Percentiles rank a stretch among this genome's conserved stretches.
Conservation (phyloP, 2,113 vertebrate species). For the Tetraodon nigroviridis region DNA sequence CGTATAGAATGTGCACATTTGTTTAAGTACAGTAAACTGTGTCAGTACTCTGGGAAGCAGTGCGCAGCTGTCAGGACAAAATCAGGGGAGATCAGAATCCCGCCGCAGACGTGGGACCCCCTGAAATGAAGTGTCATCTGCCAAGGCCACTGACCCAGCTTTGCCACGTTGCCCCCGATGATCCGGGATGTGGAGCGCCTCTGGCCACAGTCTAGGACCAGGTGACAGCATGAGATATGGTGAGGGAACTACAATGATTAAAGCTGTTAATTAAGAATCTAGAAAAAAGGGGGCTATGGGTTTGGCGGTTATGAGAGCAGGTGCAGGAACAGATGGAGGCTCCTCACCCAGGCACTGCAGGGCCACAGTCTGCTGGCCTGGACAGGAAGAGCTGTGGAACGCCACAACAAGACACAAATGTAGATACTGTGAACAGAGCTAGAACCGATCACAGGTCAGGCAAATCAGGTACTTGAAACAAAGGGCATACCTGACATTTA, state of each 20-base stretch:
- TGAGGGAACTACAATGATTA: neutral
- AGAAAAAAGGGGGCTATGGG: neutral
- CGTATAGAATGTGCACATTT: neutral
- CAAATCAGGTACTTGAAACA: no score
- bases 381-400: constrained; percentile 58
- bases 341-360: constrained; percentile 70
- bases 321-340: constrained; percentile 46
- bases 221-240: neutral
- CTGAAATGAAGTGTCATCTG: constrained; percentile 83
- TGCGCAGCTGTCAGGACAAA: constrained; percentile 88
- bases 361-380: constrained; percentile 47
- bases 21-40: neutral
- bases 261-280: no score
- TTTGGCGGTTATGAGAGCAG: neutral
- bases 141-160: constrained; percentile 85
- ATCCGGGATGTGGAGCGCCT: constrained; percentile 75
- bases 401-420: constrained; percentile 6
- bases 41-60: constrained; percentile 84
- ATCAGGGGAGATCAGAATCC: constrained; percentile 79
- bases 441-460: neutral
- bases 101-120: constrained; percentile 82
- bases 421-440: neutral
- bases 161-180: constrained; percentile 78
- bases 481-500: constrained; percentile 50
- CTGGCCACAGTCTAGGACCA: constrained; percentile 79